These are phyloP conservation scores for Loriculus beryllinus DNA, from an alignment of 2,797 vertebrate genomes.

Conservation along the genomic window DNA sequence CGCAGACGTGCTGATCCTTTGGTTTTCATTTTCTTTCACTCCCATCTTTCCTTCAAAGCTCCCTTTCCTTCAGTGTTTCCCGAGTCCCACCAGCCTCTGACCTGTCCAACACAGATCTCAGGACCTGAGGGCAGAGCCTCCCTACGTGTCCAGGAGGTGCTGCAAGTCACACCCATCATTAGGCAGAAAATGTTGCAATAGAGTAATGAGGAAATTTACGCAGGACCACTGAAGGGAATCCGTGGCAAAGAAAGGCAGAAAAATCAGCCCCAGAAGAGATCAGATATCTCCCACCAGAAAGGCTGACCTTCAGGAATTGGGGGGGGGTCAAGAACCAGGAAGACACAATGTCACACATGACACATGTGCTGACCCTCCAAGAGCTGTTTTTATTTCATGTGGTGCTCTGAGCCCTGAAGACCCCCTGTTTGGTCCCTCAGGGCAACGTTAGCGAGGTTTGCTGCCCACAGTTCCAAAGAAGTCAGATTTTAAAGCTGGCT, in stretches of 20 bases:
- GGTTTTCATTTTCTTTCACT: not conserved
- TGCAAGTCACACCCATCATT: not conserved
- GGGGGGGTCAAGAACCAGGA: not conserved
- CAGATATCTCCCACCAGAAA: not conserved
- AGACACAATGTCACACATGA: fast-evolving
- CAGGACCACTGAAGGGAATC: not conserved
- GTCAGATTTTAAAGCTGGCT: not conserved
- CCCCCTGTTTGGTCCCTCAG: not conserved
- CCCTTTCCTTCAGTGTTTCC: not conserved
- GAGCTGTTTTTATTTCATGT: not conserved
- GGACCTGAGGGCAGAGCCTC: not conserved
- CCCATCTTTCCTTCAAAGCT: not conserved
- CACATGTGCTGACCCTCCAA: not conserved
- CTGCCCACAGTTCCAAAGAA: not conserved
- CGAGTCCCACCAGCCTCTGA: not conserved
- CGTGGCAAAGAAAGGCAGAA: not conserved
- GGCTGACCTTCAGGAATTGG: not conserved
- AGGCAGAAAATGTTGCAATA: not conserved
- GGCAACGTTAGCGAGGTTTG: not conserved
- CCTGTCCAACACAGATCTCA: not conserved
- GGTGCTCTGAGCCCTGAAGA: not conserved
- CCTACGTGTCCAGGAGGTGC: not conserved
- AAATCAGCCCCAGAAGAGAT: not conserved
- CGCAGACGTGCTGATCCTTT: not conserved
- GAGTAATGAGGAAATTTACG: not conserved